Percentiles rank a stretch among this genome's conserved stretches.
These are phyloP conservation scores for Spea multiplicata DNA, from an alignment of 2,113 vertebrate species.

Conservation along the genomic window DNA sequence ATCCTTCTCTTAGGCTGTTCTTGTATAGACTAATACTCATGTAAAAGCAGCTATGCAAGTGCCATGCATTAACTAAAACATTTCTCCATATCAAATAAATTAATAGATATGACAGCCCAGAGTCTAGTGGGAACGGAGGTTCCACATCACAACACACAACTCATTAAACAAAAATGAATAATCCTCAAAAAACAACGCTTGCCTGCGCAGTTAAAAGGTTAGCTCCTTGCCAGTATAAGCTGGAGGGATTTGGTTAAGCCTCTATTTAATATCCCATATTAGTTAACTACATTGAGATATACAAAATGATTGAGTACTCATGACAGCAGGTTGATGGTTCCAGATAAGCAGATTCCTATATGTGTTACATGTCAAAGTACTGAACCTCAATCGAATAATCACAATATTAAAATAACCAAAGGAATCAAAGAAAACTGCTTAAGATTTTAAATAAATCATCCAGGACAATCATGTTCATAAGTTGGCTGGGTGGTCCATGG, in stretches of 20 bases:
- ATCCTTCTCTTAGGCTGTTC: constrained; percentile 43
- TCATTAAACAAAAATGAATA: constrained; percentile 65
- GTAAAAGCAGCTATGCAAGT: constrained; percentile 11
- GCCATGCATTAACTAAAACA: constrained; percentile 53
- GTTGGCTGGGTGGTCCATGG: no score
- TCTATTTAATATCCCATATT: constrained; percentile 9
- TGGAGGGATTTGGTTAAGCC: constrained; percentile 1
- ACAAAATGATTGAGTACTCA: neutral
- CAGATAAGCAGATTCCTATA: neutral
- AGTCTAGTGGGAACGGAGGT: constrained; percentile 61
- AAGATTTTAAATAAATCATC: no score
- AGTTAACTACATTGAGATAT: neutral
- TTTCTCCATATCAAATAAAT: constrained; percentile 69
- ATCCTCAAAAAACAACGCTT: constrained; percentile 63
- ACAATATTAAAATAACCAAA: neutral
- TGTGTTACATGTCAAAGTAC: neutral
- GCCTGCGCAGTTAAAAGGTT: constrained; percentile 53
- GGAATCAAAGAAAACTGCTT: no score
- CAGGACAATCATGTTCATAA: no score
- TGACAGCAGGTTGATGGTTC: neutral
- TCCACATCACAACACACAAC: constrained; percentile 65
- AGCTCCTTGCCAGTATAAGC: constrained; percentile 50
- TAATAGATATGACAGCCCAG: constrained; percentile 51
- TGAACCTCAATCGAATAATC: neutral
- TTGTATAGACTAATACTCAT: constrained; percentile 49